These are phyloP conservation scores for Phalera bucephala DNA, from an alignment of 2,888 invertebrate species.

Conservation along the genomic window DNA sequence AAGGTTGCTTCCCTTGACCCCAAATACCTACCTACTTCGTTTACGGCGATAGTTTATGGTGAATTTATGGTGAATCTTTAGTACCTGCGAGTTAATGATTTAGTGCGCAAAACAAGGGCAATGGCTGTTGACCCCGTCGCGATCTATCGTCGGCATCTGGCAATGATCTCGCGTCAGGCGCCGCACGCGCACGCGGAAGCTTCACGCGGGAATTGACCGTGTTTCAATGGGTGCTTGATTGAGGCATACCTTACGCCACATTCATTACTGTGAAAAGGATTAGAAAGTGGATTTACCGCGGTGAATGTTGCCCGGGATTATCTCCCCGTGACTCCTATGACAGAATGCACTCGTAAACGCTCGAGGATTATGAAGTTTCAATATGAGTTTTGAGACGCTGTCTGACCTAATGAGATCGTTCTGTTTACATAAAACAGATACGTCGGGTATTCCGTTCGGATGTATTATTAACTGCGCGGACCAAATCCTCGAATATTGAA, in stretches of 20 bases:
- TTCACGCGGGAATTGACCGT: constrained; percentile 68
- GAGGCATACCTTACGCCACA: constrained; percentile 46
- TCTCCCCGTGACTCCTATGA: constrained; percentile 32
- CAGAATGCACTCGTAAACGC: constrained; percentile 17
- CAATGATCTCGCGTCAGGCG: constrained; percentile 72
- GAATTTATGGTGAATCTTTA: constrained; percentile 41
- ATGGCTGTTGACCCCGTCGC: constrained; percentile 80
- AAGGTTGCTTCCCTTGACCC: constrained; percentile 59
- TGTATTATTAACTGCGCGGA: constrained; percentile 68
- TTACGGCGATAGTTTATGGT: constrained; percentile 27
- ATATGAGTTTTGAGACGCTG: constrained; percentile 39
- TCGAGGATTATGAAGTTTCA: constrained; percentile 25
- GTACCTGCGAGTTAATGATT: constrained; percentile 59
- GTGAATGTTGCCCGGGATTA: constrained; percentile 39
- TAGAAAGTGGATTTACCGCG: constrained; percentile 55
- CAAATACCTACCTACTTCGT: constrained; percentile 5
- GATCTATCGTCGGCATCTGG: constrained; percentile 78
- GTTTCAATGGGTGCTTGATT: constrained; percentile 70
- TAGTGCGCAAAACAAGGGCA: constrained; percentile 79
- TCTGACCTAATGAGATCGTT: constrained; percentile 65
- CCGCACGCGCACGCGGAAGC: constrained; percentile 71
- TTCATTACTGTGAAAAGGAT: constrained; percentile 51
- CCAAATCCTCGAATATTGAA: constrained; percentile 79
- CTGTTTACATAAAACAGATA: constrained; percentile 66
- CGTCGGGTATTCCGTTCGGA: constrained; percentile 57